Base-by-base conservation (phyloP, 2,797 vertebrate genomes). In the Esox lucius region DNA sequence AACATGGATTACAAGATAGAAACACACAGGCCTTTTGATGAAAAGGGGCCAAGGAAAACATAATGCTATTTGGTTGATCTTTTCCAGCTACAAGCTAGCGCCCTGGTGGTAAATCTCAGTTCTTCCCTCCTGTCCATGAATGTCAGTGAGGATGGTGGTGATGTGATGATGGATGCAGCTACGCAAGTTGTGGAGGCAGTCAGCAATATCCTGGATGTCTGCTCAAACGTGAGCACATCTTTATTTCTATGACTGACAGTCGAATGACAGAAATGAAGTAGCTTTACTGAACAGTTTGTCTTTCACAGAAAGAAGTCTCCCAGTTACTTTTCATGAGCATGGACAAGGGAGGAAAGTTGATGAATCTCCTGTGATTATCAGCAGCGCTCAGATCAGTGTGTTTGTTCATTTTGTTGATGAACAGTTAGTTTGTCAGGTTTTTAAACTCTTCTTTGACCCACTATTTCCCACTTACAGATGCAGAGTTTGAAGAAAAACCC, bases 131-230 rank as follows among this genome's bases (percentile, higher is more conserved):
- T 93, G 9, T n/a, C 82, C 39, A 84, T 93, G 68, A 95, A 78
- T 2, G 17, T 79, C 28, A 74, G 73, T 78, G 81, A 90, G 75
- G 76, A 78, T 2, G 76, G 85, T 35, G 73, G 71, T 22, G 86
- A 68, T 81, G 91, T 89, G 86, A 91, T 89, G 77, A 87, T 91
- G 46, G 82, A 88, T 62, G 93, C 94, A 61, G 94, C 94, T 46
- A 83, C 75, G 7, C 89, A 94, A 24, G 91, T 98, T 5, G 91
- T 99, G 70, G 93, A 91, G 73, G 95, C 96, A 77, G 92, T 95
- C 73, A 95, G 96, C 87, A 96, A 92, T 26, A 93, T 98, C 75
- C 86, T 99, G 51, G 94, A 92, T 79, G 94, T 92, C 81, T 94
- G 94, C 39, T 84, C 87, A 66, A 90, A 85, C 51, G 88, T 87